Evolutionary conservation across 2,797 vertebrate genomes (phyloP), one percentile per base, ranked within the genome.

Genomic region (Esox masquinongy): DNA sequence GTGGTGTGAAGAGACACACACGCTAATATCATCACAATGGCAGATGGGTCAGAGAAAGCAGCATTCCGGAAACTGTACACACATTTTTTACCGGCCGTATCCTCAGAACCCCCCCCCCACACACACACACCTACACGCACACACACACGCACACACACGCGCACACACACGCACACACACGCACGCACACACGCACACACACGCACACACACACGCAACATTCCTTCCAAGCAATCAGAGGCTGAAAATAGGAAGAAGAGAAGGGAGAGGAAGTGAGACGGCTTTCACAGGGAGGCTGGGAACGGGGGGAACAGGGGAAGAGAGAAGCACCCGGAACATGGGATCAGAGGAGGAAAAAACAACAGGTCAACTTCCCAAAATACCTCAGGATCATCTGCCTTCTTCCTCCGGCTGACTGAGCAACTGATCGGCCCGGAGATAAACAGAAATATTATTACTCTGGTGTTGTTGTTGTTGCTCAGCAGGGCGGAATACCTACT

Each of bases 311-410:
- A 24, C 56, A 24, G 92, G 91, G 91, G 92, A 91, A 90, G 88
- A 61, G 86, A 92, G 90, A 88, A 92, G 92, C 92, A 93, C 90
- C 90, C 94, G 94, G 94, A 94, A 94, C 94, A 91, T 93, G 93
- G 91, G 94, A 93, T 93, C 93, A 93, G 87, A 82, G 90, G 90
- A 94, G 93, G 93, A 94, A 94, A 94, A 94, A 94, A 94, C 94
- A 94, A 91, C 89, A 81, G 89, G 79, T 4, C 56, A 24, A 26
- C 85, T 80, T 90, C 93, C 92, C 92, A 94, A 94, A 94, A 94
- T 94, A 94, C 89, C 89, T 86, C 87, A 75, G 88, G 86, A 90
- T 90, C 92, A 91, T 94, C 92, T 92, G 91, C 81, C 51, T n/a
- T 53, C 51, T 53, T 19, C 51, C 51, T 53, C 51, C 15, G 51